Conservation (phyloP, 2,797 vertebrate genomes). For the Mus spretus region DNA sequence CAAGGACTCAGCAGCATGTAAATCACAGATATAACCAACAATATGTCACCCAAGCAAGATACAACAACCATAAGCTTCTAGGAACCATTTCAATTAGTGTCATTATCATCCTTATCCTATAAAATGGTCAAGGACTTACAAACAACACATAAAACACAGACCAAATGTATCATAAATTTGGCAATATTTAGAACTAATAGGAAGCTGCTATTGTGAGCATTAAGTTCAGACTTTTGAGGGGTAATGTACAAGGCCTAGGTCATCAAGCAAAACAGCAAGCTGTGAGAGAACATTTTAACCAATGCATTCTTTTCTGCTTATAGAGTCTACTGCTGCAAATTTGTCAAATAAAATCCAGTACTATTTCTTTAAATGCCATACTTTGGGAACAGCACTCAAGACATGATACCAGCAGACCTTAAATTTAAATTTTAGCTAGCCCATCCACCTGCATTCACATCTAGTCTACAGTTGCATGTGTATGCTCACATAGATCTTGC, state of each 20-base stretch:
- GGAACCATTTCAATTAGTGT: constrained; percentile 76
- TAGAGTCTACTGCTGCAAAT: constrained; percentile 57
- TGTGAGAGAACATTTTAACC: constrained; percentile 41
- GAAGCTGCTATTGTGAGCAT: constrained; percentile 64
- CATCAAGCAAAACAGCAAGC: constrained; percentile 68
- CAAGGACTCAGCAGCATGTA: constrained; percentile 79
- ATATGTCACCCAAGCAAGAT: constrained; percentile 77
- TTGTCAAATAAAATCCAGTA: constrained; percentile 62
- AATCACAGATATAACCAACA: constrained; percentile 79
- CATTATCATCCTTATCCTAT: constrained; percentile 59
- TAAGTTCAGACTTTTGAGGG: constrained; percentile 50
- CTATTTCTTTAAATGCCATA: constrained; percentile 63
- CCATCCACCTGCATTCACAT: background rate
- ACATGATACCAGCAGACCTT: constrained; percentile 21
- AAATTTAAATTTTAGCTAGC: constrained; percentile 28
- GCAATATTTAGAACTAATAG: constrained; percentile 56
- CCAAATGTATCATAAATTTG: constrained; percentile 66
- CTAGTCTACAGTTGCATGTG: background rate
- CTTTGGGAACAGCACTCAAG: constrained; percentile 22
- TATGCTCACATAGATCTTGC: background rate
- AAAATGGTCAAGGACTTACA: constrained; percentile 69
- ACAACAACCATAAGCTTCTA: constrained; percentile 68
- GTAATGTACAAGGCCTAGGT: constrained; percentile 34
- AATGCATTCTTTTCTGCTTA: constrained; percentile 60
- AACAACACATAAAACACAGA: constrained; percentile 74